These are phyloP conservation scores for Paragorgia papillata DNA, from an alignment of 92 coral and sea anemone genomes.

Conservation along the genomic window DNA sequence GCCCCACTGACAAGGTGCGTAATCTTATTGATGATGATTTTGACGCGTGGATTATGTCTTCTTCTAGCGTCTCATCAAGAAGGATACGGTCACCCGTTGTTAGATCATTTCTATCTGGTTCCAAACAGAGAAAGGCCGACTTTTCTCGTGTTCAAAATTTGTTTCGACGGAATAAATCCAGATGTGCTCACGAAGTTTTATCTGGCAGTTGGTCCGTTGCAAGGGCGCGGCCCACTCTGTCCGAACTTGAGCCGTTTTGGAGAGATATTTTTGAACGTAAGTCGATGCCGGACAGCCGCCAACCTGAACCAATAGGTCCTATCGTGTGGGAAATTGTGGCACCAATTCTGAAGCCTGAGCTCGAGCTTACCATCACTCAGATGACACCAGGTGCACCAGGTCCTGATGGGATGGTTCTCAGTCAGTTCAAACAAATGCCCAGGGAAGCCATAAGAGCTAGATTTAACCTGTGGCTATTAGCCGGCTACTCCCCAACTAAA, in stretches of 20 bases:
- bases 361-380: neutral
- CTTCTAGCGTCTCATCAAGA: neutral
- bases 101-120: neutral
- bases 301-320: neutral
- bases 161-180: neutral
- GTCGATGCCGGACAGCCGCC: neutral
- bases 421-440: neutral
- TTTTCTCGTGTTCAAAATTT: neutral
- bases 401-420: slow-evolving; percentile 22
- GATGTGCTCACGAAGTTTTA: neutral
- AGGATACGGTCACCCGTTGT: neutral
- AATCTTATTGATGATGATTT: neutral
- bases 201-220: neutral
- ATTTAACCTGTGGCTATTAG: slow-evolving; percentile 38
- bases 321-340: neutral
- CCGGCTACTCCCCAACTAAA: slow-evolving; percentile 7
- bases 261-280: slow-evolving; percentile 4
- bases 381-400: slow-evolving; percentile 9
- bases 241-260: neutral
- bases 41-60: neutral
- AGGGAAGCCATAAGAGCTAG: neutral
- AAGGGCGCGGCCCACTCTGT: neutral
- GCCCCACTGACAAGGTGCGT: neutral
- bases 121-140: neutral
- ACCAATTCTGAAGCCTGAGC: neutral